Evolutionary conservation across 2,888 invertebrate species (phyloP).

Genomic region (Tigriopus californicus): DNA sequence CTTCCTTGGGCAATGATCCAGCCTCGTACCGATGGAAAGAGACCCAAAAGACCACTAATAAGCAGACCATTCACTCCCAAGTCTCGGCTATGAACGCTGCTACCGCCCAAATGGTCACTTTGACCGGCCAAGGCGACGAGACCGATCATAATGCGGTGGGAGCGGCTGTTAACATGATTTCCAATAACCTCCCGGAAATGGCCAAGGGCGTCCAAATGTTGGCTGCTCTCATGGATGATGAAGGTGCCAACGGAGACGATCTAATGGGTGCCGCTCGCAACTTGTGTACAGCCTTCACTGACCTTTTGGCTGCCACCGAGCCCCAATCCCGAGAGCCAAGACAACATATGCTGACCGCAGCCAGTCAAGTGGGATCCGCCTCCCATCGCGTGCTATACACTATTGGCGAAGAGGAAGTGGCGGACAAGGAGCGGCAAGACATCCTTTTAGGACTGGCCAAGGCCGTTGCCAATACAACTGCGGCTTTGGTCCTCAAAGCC

Average conservation of each 20-base stretch:
- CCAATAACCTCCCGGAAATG: slow-evolving; percentile 87
- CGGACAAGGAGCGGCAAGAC: slow-evolving; percentile 44
- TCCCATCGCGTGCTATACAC: slow-evolving; percentile 80
- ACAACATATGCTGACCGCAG: slow-evolving; percentile 80
- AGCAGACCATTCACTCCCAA: slow-evolving; percentile 88
- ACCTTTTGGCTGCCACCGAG: slow-evolving; percentile 82
- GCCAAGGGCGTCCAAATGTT: slow-evolving; percentile 78
- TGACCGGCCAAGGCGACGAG: slow-evolving; percentile 13
- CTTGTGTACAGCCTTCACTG: slow-evolving; percentile 81
- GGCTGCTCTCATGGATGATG: slow-evolving; percentile 74
- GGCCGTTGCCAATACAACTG: slow-evolving; percentile 93
- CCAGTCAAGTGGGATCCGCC: slow-evolving; percentile 88
- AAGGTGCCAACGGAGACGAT: slow-evolving; percentile 57
- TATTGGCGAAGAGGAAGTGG: slow-evolving; percentile 69
- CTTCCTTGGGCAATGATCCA: slow-evolving; percentile 60
- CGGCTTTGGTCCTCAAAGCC: slow-evolving; percentile 82
- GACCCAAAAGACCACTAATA: slow-evolving; percentile 76
- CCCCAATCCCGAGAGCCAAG: slow-evolving; percentile 84
- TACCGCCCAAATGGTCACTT: slow-evolving; percentile 72
- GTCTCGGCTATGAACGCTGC: slow-evolving; percentile 98
- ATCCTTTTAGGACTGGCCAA: slow-evolving; percentile 82
- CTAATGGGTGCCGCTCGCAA: slow-evolving; percentile 77
- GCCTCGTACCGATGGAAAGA: slow-evolving; percentile 78
- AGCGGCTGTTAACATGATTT: slow-evolving; percentile 90
- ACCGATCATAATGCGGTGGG: slow-evolving; percentile 66